Percentiles rank a stretch among this genome's conserved stretches.
Evolutionary conservation across 2,888 invertebrate genomes (phyloP).

Genomic region (Acanthoscelides obtectus): DNA sequence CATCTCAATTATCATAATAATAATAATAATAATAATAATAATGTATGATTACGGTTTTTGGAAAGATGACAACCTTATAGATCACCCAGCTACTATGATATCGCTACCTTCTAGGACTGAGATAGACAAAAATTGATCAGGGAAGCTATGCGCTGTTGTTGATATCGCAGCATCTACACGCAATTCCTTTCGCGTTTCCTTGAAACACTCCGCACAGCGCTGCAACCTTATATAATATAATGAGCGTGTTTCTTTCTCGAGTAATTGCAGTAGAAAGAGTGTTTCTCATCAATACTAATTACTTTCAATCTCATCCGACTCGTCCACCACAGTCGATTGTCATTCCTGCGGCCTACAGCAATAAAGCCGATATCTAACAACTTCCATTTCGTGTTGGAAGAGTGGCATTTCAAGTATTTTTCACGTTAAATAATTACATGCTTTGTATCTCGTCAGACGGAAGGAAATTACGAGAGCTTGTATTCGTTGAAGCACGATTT

Average conservation of each 20-base stretch:
- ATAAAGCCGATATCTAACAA: neutral
- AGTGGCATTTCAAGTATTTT: neutral
- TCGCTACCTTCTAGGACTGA: too few relatives aligned
- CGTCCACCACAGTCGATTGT: neutral
- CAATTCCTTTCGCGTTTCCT: neutral
- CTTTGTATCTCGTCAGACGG: neutral
- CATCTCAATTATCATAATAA: too few relatives aligned
- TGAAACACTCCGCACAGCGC: neutral
- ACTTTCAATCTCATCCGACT: neutral
- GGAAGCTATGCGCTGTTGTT: too few relatives aligned
- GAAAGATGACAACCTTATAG: too few relatives aligned
- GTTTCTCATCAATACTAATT: neutral
- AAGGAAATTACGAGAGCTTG: neutral
- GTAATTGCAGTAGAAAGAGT: neutral
- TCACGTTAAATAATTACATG: neutral
- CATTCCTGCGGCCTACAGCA: neutral
- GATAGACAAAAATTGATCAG: too few relatives aligned
- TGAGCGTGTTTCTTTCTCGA: neutral
- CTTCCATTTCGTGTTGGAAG: neutral
- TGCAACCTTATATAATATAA: neutral
- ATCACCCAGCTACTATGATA: too few relatives aligned
- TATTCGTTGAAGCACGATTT: neutral
- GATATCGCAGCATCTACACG: neutral
- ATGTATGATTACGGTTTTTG: too few relatives aligned
- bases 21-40: too few relatives aligned